These are phyloP conservation scores for Cyprinella venusta DNA, from an alignment of 2,797 vertebrate genomes.

Conservation along the genomic window DNA sequence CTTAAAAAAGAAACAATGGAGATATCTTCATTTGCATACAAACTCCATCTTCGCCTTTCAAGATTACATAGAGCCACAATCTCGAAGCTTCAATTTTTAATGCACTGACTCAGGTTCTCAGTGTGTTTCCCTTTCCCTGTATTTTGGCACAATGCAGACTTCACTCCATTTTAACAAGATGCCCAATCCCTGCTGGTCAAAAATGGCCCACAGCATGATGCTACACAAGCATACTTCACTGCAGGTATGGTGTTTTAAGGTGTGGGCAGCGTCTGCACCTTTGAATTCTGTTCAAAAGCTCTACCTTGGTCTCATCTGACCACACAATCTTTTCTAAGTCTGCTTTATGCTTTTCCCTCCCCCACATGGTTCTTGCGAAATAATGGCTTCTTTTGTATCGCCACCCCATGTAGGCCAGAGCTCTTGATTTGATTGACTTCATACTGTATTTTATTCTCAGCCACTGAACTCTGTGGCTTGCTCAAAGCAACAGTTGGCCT, in stretches of 20 bases:
- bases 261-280: constrained; percentile 20
- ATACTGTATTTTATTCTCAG: constrained; percentile 10
- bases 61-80: not conserved
- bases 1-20: not conserved
- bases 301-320: constrained; percentile 32
- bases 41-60: not conserved
- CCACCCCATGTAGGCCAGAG: constrained; percentile 4
- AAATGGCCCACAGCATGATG: constrained; percentile 46
- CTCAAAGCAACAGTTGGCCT: constrained; percentile 6
- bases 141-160: constrained; percentile 33
- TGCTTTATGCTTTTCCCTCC: not conserved
- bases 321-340: constrained; percentile 21
- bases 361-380: constrained; percentile 18
- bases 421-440: constrained; percentile 25
- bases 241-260: constrained; percentile 41
- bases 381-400: constrained; percentile 41
- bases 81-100: not conserved
- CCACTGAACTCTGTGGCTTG: constrained; percentile 8
- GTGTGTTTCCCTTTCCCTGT: constrained; percentile 22
- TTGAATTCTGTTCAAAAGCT: constrained; percentile 41
- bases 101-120: constrained; percentile 6
- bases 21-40: not conserved
- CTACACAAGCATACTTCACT: constrained; percentile 40
- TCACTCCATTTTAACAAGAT: constrained; percentile 36
- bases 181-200: constrained; percentile 37